Evolutionary conservation across 2,797 vertebrate species (phyloP).

Genomic region (Iguana delicatissima): DNA sequence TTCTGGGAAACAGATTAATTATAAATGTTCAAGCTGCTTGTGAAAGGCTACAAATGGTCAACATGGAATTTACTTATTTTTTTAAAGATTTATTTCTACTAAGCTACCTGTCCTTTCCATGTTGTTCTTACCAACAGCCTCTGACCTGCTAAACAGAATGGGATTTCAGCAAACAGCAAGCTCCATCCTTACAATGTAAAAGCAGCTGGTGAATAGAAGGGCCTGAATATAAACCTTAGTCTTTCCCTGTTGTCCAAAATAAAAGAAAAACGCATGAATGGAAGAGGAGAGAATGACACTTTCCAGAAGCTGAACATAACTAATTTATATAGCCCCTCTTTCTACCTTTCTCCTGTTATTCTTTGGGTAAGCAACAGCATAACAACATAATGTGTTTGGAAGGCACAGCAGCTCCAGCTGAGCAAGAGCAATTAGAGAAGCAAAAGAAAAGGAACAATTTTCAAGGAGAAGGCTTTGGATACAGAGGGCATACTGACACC

Average conservation of each 20-base stretch:
- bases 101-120: background rate
- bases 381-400: slow-evolving; percentile 67
- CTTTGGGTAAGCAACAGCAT: slow-evolving; percentile 57
- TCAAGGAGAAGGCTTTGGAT: slow-evolving; percentile 72
- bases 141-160: background rate
- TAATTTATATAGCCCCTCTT: slow-evolving; percentile 30
- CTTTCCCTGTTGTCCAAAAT: background rate
- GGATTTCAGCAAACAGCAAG: background rate
- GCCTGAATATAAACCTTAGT: slow-evolving; percentile 5
- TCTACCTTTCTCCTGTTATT: slow-evolving; percentile 14
- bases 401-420: slow-evolving; percentile 64
- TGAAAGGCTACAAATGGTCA: background rate
- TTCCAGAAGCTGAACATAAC: background rate
- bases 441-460: slow-evolving; percentile 62
- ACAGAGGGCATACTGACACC: slow-evolving; percentile 67
- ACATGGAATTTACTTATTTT: background rate
- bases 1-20: slow-evolving; percentile 1
- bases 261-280: background rate
- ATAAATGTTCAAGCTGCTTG: background rate
- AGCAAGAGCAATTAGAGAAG: slow-evolving; percentile 71
- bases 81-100: background rate
- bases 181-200: slow-evolving; percentile 17
- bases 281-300: background rate
- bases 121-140: slow-evolving; percentile 4
- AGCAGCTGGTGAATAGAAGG: slow-evolving; percentile 24